These are phyloP conservation scores for Cheilosia vulpina DNA, from an alignment of 2,888 invertebrate genomes.

Conservation along the genomic window DNA sequence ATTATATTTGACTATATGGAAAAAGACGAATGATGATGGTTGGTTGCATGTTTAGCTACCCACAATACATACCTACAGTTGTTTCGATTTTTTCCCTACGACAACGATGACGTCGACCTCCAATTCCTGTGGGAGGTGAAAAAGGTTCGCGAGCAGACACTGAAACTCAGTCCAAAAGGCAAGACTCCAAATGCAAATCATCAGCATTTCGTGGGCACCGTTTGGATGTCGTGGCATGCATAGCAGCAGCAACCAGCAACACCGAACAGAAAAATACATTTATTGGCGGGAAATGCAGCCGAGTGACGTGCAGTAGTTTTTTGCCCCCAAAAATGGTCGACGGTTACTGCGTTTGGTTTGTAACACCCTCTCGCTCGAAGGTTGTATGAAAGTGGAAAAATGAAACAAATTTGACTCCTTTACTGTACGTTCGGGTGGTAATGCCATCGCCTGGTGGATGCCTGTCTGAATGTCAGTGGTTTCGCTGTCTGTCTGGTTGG, in stretches of 20 bases:
- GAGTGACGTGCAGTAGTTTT: conserved; percentile 19
- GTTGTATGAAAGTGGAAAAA: conserved; percentile 43
- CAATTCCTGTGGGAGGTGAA: conserved; percentile 25
- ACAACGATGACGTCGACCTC: conserved; percentile 7
- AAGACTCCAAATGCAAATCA: conserved; percentile 47
- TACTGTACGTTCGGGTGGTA: not conserved
- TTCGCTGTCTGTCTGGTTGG: conserved; percentile 48
- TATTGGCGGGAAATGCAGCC: conserved; percentile 69
- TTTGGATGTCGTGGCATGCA: conserved; percentile 35
- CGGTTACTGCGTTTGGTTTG: conserved; percentile 33
- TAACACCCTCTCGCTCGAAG: conserved; percentile 29
- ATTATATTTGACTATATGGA: conserved; percentile 31
- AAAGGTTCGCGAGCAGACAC: conserved; percentile 27
- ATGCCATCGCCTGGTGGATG: conserved; percentile 22
- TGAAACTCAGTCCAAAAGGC: conserved; percentile 24
- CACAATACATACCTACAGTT: conserved; percentile 31
- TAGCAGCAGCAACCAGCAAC: conserved; percentile 35
- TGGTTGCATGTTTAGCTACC: conserved; percentile 60
- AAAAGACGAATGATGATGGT: conserved; percentile 69
- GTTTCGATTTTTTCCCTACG: conserved; percentile 32
- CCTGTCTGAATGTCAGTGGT: conserved; percentile 70
- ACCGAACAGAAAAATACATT: conserved; percentile 67
- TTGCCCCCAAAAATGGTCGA: not conserved
- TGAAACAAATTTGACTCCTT: conserved; percentile 47
- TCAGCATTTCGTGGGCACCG: conserved; percentile 19